A percentile compares a stretch with the other conserved stretches of the same genome.
Evolutionary conservation across 2,888 invertebrate genomes (phyloP).

Genomic region (Erannis defoliaria): DNA sequence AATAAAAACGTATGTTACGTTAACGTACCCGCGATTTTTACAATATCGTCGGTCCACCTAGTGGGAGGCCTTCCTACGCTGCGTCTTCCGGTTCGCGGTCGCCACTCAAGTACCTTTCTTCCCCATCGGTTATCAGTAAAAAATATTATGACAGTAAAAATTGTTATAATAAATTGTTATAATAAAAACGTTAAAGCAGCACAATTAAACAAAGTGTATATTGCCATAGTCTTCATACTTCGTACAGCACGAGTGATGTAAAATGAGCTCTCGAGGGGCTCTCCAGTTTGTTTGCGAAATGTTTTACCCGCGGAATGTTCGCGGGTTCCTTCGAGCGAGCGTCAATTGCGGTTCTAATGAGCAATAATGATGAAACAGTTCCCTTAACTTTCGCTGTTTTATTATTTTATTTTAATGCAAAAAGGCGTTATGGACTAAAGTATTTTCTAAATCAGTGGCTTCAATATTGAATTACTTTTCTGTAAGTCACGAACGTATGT

Average conservation of each 20-base stretch:
- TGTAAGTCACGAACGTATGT: neutral
- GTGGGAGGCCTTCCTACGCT: no score
- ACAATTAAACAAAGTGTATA: neutral
- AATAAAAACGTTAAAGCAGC: neutral
- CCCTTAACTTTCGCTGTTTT: conserved; percentile 54
- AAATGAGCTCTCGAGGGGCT: conserved; percentile 42
- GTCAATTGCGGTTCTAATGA: conserved; percentile 80
- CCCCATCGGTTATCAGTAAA: no score
- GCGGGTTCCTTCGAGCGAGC: conserved; percentile 69
- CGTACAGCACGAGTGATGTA: conserved; percentile 17
- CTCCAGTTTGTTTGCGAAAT: conserved; percentile 72
- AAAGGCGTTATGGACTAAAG: conserved; percentile 45
- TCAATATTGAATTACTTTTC: neutral
- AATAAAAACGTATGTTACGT: no score
- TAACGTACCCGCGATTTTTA: no score
- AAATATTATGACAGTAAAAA: neutral
- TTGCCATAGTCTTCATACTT: neutral
- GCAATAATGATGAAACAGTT: conserved; percentile 78
- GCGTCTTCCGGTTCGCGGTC: no score
- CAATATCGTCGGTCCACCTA: no score
- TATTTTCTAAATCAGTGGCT: conserved; percentile 32
- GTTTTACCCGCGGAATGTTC: conserved; percentile 49
- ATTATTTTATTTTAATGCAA: conserved; percentile 58
- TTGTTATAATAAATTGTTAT: neutral
- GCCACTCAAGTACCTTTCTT: no score